Evolutionary conservation across 2,888 invertebrate genomes (phyloP), one percentile per base, ranked within the genome.

Genomic region (Netelia fuscicornis): DNA sequence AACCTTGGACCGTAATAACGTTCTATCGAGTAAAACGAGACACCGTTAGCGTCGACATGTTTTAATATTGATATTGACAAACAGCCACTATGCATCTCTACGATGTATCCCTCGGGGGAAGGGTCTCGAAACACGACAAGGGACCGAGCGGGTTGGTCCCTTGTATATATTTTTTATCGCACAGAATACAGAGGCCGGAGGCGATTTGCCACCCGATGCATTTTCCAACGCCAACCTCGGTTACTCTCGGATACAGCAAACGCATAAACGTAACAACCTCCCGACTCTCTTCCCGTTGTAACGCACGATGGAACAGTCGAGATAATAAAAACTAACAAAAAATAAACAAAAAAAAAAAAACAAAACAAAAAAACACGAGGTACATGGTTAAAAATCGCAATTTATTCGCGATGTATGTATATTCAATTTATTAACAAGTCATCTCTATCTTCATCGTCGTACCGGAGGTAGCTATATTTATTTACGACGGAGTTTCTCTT

Each of bases 51-150:
- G 60, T 25, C 56, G 10, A 58, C 68, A 37, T 75, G 23, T 84
- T 84, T 80, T 80, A 81, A 84, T 83, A 84, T 76, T 72, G 70
- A 67, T 79, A 79, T 76, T 80, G 83, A 80, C 76, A 84, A 84
- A 76, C 65, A 71, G 80, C 58, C 62, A 56, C 60, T 70, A 17
- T 20, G 74, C 37, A 37, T 70, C 74, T 68, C 68, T 52, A 44
- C 67, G 84, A 84, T 62, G 44, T 54, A 54, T 48, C 81, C 56
- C 62, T 44, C 30, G 56, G 62, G 74, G 56, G 77, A 1, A 48
- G 11, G 48, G 13, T 37, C 52, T 81, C 13, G 68, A 10, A 56
- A 60, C 62, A 60, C 74, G 80, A 52, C 25, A 17, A 56, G 80
- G 81, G 68, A 23, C 44, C 68, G 79, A 79, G 56, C 13, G 11